Conservation (phyloP, 2,113 vertebrate genomes). For the Diphyllodes magnificus region DNA sequence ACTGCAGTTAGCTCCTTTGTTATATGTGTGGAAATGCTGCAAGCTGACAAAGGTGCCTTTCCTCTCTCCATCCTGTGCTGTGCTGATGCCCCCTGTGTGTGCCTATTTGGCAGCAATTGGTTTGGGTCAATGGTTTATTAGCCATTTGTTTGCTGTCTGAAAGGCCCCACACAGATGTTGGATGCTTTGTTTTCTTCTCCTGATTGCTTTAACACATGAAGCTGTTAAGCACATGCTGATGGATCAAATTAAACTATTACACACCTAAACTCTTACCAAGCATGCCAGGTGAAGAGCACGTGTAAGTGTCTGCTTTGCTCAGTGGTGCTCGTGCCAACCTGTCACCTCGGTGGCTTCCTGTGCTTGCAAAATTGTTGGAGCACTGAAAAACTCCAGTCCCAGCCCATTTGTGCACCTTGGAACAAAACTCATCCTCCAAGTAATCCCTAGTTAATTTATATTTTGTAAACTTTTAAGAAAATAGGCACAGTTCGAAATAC, state of each 20-base stretch:
- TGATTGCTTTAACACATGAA: background rate
- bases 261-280: background rate
- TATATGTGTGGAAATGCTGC: background rate
- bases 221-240: background rate
- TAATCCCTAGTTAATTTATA: background rate
- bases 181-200: background rate
- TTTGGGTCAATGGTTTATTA: background rate
- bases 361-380: background rate
- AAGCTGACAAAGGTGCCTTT: background rate
- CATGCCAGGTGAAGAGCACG: background rate
- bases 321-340: background rate
- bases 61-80: fast-evolving
- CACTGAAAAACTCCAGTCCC: background rate
- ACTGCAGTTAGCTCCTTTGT: background rate
- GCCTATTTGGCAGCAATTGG: background rate
- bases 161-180: background rate
- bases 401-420: background rate
- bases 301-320: background rate
- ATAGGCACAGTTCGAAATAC: background rate
- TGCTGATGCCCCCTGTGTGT: background rate
- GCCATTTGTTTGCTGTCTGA: background rate
- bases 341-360: background rate
- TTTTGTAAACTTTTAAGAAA: background rate
- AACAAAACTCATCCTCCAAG: background rate
- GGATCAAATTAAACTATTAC: background rate